Conservation (phyloP, 2,797 vertebrate genomes). For the Setipinna tenuifilis region DNA sequence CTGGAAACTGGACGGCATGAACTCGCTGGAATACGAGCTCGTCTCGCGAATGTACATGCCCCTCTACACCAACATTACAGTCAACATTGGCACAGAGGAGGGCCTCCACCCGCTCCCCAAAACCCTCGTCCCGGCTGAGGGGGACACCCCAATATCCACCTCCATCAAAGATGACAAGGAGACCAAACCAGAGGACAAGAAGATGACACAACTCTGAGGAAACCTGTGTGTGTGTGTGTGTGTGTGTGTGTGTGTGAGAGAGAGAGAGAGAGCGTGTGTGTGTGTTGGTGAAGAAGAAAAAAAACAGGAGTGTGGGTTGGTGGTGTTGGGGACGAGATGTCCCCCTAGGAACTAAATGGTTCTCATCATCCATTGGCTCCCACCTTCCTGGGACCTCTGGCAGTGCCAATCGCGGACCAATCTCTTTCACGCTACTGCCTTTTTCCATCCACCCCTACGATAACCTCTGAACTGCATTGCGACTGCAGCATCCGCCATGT, state of each 20-base stretch:
- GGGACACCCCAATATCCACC: conserved; percentile 10
- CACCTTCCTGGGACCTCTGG: background rate
- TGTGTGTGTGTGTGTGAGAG: background rate
- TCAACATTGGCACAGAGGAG: conserved; percentile 75
- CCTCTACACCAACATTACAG: conserved; percentile 84
- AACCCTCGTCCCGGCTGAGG: background rate
- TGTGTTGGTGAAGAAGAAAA: background rate
- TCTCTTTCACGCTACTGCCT: conserved; percentile 17
- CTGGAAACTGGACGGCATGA: conserved; percentile 79
- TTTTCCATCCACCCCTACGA: background rate
- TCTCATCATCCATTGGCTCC: background rate
- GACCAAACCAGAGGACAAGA: background rate
- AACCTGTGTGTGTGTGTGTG: background rate
- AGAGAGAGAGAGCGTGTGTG: background rate
- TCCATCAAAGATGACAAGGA: background rate
- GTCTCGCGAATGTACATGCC: conserved; percentile 71
- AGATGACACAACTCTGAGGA: background rate
- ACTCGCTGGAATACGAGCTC: conserved; percentile 73
- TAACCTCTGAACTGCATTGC: background rate
- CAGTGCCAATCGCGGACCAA: conserved; percentile 3
- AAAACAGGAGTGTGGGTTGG: background rate
- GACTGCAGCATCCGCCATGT: background rate
- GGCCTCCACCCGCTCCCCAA: conserved; percentile 52
- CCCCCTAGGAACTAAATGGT: background rate
- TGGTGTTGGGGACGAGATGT: background rate